These are phyloP conservation scores for Harpagifer antarcticus DNA, from an alignment of 2,797 vertebrate species.

Conservation along the genomic window DNA sequence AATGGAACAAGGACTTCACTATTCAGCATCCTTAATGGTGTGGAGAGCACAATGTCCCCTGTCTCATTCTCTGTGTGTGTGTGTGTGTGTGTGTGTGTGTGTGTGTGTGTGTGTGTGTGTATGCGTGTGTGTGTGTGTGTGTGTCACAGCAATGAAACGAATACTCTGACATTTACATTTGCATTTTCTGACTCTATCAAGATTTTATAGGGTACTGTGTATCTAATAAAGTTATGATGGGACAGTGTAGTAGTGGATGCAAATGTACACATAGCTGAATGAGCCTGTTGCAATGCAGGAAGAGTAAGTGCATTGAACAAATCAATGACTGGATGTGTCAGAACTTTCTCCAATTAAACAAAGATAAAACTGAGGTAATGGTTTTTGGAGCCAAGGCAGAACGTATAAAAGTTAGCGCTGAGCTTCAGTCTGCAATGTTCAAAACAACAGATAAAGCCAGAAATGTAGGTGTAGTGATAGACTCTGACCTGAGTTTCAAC, in stretches of 20 bases:
- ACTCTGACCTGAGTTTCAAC: too few relatives aligned
- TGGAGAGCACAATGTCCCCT: slow-evolving; percentile 45
- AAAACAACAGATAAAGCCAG: too few relatives aligned
- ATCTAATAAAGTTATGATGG: slow-evolving; percentile 15
- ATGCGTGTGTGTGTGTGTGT: slow-evolving; percentile 29
- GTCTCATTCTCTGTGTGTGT: slow-evolving; percentile 11
- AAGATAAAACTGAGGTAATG: too few relatives aligned
- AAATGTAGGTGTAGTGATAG: too few relatives aligned
- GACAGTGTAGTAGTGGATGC: not conserved
- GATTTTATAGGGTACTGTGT: slow-evolving; percentile 4
- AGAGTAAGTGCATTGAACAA: too few relatives aligned
- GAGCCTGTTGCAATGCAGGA: slow-evolving; percentile 1
- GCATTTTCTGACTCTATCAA: not conserved
- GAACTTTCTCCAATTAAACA: too few relatives aligned
- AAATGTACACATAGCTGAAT: slow-evolving; percentile 21
- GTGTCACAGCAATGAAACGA: slow-evolving; percentile 32
- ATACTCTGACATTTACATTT: slow-evolving; percentile 5
- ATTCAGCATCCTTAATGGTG: slow-evolving; percentile 73
- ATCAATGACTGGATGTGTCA: too few relatives aligned
- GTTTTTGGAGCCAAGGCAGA: too few relatives aligned
- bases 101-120: not conserved
- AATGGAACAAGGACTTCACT: slow-evolving; percentile 67
- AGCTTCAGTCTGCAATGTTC: too few relatives aligned
- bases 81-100: too few relatives aligned
- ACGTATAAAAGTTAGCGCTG: too few relatives aligned